Conservation (phyloP, 2,797 vertebrate genomes). For the Buceros bicornis region DNA sequence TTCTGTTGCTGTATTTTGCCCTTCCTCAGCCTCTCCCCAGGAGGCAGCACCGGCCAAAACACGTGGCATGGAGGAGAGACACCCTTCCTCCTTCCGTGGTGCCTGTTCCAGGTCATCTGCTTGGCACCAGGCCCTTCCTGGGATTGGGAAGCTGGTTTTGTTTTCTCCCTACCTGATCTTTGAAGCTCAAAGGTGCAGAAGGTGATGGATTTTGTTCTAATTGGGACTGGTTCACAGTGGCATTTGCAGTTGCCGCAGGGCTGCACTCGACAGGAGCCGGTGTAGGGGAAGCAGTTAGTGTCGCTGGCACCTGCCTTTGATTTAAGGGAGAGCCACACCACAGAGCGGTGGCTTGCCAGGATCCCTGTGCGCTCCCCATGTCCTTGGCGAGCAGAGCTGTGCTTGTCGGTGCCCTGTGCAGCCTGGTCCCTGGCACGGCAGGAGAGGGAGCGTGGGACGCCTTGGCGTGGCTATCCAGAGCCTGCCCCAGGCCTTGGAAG, state of each 20-base stretch:
- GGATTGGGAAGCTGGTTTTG: background rate
- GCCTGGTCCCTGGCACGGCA: background rate
- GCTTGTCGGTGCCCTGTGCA: background rate
- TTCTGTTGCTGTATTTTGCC: background rate
- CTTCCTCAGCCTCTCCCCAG: background rate
- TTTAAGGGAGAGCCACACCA: slow-evolving; percentile 34
- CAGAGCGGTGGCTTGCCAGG: background rate
- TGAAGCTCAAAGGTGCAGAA: background rate
- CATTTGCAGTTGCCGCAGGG: background rate
- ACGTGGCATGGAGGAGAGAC: background rate
- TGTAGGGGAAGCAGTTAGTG: slow-evolving; percentile 19
- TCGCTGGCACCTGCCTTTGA: slow-evolving; percentile 66
- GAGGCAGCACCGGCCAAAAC: background rate
- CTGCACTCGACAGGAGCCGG: background rate
- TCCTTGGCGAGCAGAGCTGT: background rate
- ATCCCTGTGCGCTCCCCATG: accelerated
- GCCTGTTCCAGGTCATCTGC: background rate
- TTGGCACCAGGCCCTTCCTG: background rate
- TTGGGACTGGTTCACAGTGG: accelerated
- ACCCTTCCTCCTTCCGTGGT: background rate
- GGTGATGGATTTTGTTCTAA: background rate
- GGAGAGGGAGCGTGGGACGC: background rate
- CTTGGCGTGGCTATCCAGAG: background rate
- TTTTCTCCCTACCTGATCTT: background rate
- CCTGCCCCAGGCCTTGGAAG: background rate